phyloP scores from a whole-genome alignment of 1,140 invertebrate genomes.

The Drosophila chauvacae region DNA sequence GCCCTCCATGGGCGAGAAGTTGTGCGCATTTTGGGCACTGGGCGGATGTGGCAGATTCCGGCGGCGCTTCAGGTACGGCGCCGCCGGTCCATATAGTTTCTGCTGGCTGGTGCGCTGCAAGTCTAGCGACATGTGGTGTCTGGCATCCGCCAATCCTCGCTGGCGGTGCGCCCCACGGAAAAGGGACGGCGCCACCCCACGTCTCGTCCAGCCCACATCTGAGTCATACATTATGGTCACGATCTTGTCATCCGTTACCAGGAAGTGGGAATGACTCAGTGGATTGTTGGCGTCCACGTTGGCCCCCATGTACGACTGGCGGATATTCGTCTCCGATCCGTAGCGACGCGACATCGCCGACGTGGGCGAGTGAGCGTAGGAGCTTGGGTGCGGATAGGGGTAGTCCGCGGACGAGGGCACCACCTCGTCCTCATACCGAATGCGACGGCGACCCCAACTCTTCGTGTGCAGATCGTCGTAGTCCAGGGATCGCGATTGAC shows the following conservation, averaged over 20 bases:
- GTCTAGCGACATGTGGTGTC: constrained; percentile 79
- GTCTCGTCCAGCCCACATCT: constrained; percentile 84
- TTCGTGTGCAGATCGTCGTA: constrained; percentile 82
- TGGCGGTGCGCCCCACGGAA: constrained; percentile 67
- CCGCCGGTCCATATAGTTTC: constrained; percentile 76
- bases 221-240: constrained; percentile 85
- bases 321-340: constrained; percentile 81
- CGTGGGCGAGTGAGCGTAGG: constrained; percentile 37
- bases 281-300: constrained; percentile 75
- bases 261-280: constrained; percentile 83
- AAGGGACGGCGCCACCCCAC: constrained; percentile 73
- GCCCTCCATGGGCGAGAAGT: constrained; percentile 79
- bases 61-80: constrained; percentile 73
- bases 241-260: constrained; percentile 84
- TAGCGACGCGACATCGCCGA: constrained; percentile 67
- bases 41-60: constrained; percentile 81
- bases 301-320: constrained; percentile 83
- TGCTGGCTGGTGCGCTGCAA: constrained; percentile 79
- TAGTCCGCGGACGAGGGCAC: constrained; percentile 32
- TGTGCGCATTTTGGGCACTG: constrained; percentile 81
- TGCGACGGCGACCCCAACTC: constrained; percentile 77
- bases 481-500: constrained; percentile 78
- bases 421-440: constrained; percentile 81
- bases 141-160: constrained; percentile 52
- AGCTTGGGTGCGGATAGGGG: constrained; percentile 35